Evolutionary conservation across 2,113 vertebrate genomes (phyloP).

Genomic region (Xiphophorus maculatus): DNA sequence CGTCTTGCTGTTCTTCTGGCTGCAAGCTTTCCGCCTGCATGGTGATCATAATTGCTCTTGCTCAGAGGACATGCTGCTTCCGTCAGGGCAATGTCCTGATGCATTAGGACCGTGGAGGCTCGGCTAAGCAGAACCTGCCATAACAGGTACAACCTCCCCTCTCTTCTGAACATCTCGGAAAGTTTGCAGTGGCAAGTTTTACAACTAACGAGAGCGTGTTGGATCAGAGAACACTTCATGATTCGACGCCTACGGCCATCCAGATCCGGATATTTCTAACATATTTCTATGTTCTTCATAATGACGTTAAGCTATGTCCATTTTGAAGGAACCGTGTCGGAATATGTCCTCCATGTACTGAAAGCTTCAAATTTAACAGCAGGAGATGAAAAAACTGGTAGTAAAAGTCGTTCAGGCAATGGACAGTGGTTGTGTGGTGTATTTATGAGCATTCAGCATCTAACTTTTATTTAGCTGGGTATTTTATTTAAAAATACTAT

Average conservation of each 20-base stretch:
- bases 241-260: conserved; percentile 2
- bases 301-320: background rate
- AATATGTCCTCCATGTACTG: background rate
- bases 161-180: conserved; percentile 10
- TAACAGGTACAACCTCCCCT: conserved; percentile 14
- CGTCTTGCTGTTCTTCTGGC: conserved; percentile 45
- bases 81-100: conserved; percentile 58
- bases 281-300: background rate
- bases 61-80: conserved; percentile 73
- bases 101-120: conserved; percentile 60
- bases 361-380: background rate
- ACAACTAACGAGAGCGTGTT: background rate
- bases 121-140: conserved; percentile 46
- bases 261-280: background rate
- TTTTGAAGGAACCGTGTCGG: background rate
- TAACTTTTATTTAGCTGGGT: no score
- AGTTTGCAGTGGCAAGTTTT: conserved; percentile 15
- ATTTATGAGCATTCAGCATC: no score
- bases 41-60: conserved; percentile 75
- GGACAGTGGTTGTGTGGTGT: no score
- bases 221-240: conserved; percentile 1
- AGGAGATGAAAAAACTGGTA: background rate
- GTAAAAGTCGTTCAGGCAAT: no score
- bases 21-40: conserved; percentile 65
- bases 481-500: no score